Evolutionary conservation across 2,888 invertebrate genomes (phyloP).

Genomic region (Torymus auratus): DNA sequence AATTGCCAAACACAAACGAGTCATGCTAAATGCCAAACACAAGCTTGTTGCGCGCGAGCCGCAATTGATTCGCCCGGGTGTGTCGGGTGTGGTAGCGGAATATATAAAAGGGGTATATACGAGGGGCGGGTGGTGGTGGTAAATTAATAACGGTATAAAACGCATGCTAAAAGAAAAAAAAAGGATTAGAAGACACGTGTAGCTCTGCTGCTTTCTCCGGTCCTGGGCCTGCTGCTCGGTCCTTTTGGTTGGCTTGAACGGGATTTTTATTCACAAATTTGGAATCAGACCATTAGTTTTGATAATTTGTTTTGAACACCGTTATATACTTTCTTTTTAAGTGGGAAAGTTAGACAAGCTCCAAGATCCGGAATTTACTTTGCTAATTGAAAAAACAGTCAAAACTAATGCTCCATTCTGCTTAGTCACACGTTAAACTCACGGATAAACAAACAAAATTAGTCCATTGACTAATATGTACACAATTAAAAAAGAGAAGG

Average conservation of each 20-base stretch:
- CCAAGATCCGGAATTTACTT: too few species aligned
- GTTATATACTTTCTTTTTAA: too few species aligned
- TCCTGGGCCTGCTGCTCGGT: neutral
- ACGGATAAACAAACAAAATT: neutral
- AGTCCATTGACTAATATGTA: neutral
- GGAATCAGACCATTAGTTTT: too few species aligned
- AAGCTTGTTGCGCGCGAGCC: conserved; percentile 21
- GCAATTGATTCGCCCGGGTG: neutral
- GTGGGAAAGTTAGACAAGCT: too few species aligned
- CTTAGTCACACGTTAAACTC: conserved; percentile 16
- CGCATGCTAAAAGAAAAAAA: conserved; percentile 62
- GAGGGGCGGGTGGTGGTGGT: neutral
- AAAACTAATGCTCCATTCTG: neutral
- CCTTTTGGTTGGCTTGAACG: too few species aligned
- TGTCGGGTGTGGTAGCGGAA: neutral
- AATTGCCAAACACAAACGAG: conserved; percentile 71
- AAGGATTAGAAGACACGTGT: neutral
- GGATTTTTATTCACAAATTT: too few species aligned
- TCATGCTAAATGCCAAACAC: conserved; percentile 56
- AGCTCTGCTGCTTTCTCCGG: neutral
- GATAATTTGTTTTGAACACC: too few species aligned
- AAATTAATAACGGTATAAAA: conserved; percentile 50
- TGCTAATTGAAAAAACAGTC: neutral
- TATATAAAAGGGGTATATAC: neutral
- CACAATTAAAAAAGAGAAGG: too few species aligned